phyloP scores from a whole-genome alignment of 2,888 invertebrate genomes.

The Cepaea hortensis region DNA sequence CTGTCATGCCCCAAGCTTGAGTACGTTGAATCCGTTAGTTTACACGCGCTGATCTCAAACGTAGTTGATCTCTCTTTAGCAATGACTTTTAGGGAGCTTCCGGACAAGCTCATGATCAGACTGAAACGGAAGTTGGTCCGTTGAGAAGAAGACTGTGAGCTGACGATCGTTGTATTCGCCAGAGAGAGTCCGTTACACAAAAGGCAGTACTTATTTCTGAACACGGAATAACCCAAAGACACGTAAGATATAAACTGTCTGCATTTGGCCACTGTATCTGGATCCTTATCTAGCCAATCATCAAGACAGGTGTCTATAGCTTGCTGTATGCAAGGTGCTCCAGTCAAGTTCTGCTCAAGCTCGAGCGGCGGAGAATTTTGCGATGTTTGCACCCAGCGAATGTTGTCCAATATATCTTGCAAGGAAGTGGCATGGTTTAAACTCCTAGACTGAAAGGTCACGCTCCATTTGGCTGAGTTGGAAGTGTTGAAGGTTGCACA shows the following conservation, averaged over 20 bases:
- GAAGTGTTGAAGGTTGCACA: not conserved
- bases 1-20: not conserved
- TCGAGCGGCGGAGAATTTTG: not conserved
- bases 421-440: too few species aligned
- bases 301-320: not conserved
- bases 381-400: too few species aligned
- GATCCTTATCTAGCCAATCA: not conserved
- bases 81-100: not conserved
- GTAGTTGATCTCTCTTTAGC: not conserved
- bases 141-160: not conserved
- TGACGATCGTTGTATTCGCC: not conserved
- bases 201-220: not conserved
- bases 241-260: conserved; percentile 4
- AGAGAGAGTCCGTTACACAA: not conserved
- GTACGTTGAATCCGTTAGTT: not conserved
- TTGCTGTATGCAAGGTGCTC: not conserved
- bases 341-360: not conserved
- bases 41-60: not conserved
- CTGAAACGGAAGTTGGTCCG: not conserved
- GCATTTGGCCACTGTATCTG: not conserved
- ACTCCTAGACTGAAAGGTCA: not conserved
- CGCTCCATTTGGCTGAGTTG: not conserved
- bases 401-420: too few species aligned
- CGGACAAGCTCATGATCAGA: not conserved
- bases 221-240: not conserved